Evolutionary conservation across 2,888 invertebrate species (phyloP).

Genomic region (Blastobasis adustella): DNA sequence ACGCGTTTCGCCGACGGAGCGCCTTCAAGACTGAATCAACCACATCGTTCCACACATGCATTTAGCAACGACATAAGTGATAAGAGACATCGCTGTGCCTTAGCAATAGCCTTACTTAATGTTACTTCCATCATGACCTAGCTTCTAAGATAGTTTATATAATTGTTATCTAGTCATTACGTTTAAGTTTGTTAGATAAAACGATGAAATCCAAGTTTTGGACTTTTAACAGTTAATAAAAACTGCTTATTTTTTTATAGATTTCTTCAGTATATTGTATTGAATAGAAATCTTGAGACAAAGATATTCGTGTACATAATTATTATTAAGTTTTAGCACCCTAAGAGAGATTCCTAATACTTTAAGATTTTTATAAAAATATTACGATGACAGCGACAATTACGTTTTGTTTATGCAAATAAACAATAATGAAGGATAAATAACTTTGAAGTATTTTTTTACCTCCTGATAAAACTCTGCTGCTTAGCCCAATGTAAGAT

Average conservation of each 20-base stretch:
- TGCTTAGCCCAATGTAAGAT: too few species aligned
- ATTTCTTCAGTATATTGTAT: too few species aligned
- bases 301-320: slow-evolving; percentile 59
- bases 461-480: too few species aligned
- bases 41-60: slow-evolving; percentile 60
- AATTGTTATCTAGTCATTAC: slow-evolving; percentile 70
- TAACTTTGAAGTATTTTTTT: too few species aligned
- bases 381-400: slow-evolving; percentile 25
- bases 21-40: slow-evolving; percentile 63
- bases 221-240: too few species aligned
- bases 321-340: slow-evolving; percentile 42
- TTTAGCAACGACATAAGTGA: slow-evolving; percentile 57
- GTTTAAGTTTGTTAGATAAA: slow-evolving; percentile 33
- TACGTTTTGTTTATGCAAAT: slow-evolving; percentile 39
- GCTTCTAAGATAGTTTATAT: slow-evolving; percentile 37
- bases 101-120: slow-evolving; percentile 47
- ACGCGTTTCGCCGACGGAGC: slow-evolving; percentile 61
- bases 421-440: slow-evolving; percentile 21
- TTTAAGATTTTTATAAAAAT: slow-evolving; percentile 43
- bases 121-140: slow-evolving; percentile 45
- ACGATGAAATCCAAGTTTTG: background rate
- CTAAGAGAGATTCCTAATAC: slow-evolving; percentile 71
- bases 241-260: too few species aligned
- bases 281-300: slow-evolving; percentile 42
- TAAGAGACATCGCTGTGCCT: slow-evolving; percentile 64